Percentiles rank a stretch among this genome's conserved stretches.
Evolutionary conservation across 2,888 invertebrate genomes (phyloP).

Genomic region (Bugula neritina): DNA sequence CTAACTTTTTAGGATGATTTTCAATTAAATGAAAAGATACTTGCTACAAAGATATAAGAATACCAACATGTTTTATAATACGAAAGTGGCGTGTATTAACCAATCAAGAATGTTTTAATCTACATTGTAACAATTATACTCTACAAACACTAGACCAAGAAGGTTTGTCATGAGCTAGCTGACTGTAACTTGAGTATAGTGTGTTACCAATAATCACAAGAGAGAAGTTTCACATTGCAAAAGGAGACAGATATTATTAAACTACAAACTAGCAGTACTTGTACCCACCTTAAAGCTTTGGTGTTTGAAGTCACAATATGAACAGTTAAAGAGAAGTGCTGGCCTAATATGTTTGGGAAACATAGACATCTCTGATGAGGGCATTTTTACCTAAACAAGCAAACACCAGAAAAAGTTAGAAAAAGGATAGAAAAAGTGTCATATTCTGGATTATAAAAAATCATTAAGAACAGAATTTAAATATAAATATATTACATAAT

Average conservation of each 20-base stretch:
- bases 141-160: too few relatives aligned
- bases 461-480: not conserved
- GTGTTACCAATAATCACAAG: too few relatives aligned
- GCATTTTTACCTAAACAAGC: conserved; percentile 16
- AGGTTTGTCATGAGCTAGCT: too few relatives aligned
- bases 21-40: not conserved
- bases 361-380: not conserved
- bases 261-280: too few relatives aligned
- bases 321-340: conserved; percentile 8
- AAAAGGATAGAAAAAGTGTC: not conserved
- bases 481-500: not conserved
- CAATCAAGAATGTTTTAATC: too few relatives aligned
- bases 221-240: too few relatives aligned
- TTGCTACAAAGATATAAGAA: conserved; percentile 1
- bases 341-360: conserved; percentile 21
- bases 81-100: too few relatives aligned
- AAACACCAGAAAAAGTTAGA: not conserved
- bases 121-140: too few relatives aligned
- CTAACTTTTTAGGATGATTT: conserved; percentile 18
- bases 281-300: conserved; percentile 14
- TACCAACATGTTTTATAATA: too few relatives aligned
- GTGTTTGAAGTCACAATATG: conserved; percentile 23
- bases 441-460: not conserved
- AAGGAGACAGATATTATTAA: too few relatives aligned
- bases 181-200: too few relatives aligned